Conservation (phyloP, 2,797 vertebrate species). For the Coregonus suidteri region DNA sequence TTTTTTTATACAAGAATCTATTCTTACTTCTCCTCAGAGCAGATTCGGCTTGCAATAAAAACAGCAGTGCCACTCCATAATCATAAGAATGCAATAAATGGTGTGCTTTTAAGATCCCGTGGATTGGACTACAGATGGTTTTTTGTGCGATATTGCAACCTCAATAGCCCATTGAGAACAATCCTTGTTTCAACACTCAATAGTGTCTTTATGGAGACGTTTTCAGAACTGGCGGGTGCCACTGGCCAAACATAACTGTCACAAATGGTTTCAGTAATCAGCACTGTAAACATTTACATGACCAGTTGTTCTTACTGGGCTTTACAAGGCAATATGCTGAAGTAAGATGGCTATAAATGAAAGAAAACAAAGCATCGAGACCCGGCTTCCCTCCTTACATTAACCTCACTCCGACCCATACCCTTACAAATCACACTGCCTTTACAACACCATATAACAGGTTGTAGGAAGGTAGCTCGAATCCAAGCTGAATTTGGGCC, state of each 20-base stretch:
- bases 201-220: conserved; percentile 51
- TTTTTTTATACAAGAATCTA: conserved; percentile 58
- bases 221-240: conserved; percentile 44
- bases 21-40: conserved; percentile 69
- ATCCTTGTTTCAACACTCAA: conserved; percentile 62
- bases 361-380: too few relatives aligned
- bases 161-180: conserved; percentile 59
- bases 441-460: too few relatives aligned
- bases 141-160: conserved; percentile 68
- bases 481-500: too few relatives aligned
- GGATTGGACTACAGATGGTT: conserved; percentile 80
- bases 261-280: conserved; percentile 49
- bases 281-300: conserved; percentile 38
- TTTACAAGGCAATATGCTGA: conserved; percentile 41
- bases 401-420: too few relatives aligned
- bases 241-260: conserved; percentile 35
- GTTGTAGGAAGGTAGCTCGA: too few relatives aligned
- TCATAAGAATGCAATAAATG: conserved; percentile 84
- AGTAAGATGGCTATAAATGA: too few relatives aligned
- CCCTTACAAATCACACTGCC: too few relatives aligned
- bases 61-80: conserved; percentile 67
- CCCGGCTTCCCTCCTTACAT: too few relatives aligned
- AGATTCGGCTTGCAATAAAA: conserved; percentile 78
- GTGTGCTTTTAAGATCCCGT: conserved; percentile 78
- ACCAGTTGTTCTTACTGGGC: conserved; percentile 38